A percentile compares a stretch with the other conserved stretches of the same genome.
These are phyloP conservation scores for Pegoplata infirma DNA, from an alignment of 2,888 invertebrate species.

Conservation along the genomic window DNA sequence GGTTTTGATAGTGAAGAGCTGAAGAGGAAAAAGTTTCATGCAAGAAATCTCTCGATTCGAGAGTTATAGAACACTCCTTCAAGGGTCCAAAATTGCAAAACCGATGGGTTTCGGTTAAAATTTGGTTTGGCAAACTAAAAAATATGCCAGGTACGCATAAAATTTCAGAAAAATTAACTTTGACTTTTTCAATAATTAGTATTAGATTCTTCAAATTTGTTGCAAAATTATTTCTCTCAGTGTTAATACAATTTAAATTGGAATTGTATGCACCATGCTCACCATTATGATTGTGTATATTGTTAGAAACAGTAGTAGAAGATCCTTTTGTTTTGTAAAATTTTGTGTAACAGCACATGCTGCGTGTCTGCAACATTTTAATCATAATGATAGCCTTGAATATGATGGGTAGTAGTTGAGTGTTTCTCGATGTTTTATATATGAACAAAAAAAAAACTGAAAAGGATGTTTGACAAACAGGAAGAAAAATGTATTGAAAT, in stretches of 20 bases:
- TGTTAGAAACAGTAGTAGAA: neutral
- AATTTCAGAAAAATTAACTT: no score
- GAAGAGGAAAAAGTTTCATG: no score
- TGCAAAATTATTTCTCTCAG: neutral
- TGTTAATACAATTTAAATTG: neutral
- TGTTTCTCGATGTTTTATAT: neutral
- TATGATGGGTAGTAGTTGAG: neutral
- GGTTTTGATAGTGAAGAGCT: no score
- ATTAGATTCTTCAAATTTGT: neutral
- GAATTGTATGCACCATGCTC: neutral
- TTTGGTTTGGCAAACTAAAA: no score
- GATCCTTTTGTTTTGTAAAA: neutral
- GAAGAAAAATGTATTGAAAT: constrained; percentile 28
- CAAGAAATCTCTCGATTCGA: no score
- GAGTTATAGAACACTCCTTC: no score
- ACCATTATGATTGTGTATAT: neutral
- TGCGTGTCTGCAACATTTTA: constrained; percentile 56
- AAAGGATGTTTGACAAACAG: constrained; percentile 49
- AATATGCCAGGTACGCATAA: no score
- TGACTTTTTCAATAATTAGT: no score
- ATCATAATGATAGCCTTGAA: constrained; percentile 47
- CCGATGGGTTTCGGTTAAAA: no score
- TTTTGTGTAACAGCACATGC: constrained; percentile 35
- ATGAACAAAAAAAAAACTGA: neutral
- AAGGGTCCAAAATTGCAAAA: no score